Conservation (phyloP, 2,888 invertebrate genomes). For the Nymphalis c-album region DNA sequence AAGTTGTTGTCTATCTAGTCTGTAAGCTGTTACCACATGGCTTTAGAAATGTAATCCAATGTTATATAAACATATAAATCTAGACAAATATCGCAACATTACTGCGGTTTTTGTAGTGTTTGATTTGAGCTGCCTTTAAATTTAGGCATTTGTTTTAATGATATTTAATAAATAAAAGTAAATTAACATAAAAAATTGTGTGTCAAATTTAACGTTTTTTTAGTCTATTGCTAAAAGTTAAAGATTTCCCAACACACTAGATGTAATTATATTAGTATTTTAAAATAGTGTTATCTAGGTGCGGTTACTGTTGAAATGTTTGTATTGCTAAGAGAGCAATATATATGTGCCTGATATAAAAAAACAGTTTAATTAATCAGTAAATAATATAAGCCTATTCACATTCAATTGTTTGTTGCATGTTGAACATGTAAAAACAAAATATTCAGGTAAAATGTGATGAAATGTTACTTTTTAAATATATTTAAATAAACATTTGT, state of each 20-base stretch:
- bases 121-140: background rate
- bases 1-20: conserved; percentile 65
- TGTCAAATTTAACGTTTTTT: conserved; percentile 4
- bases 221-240: conserved; percentile 8
- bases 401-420: conserved; percentile 36
- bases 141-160: background rate
- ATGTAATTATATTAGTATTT: background rate
- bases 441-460: conserved; percentile 50
- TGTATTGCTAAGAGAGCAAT: conserved; percentile 18
- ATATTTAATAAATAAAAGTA: background rate
- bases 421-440: conserved; percentile 50
- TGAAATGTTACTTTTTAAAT: conserved; percentile 42
- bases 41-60: conserved; percentile 45
- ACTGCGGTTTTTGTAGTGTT: background rate
- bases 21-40: conserved; percentile 76
- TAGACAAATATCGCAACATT: conserved; percentile 5
- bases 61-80: conserved; percentile 6
- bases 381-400: conserved; percentile 12
- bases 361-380: conserved; percentile 6
- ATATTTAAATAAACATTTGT: conserved; percentile 41
- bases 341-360: conserved; percentile 30
- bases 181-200: background rate
- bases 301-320: background rate
- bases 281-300: background rate
- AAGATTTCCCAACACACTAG: background rate